These are phyloP conservation scores for Tenualosa thibaudeaui DNA, from an alignment of 2,797 vertebrate species.

Conservation along the genomic window DNA sequence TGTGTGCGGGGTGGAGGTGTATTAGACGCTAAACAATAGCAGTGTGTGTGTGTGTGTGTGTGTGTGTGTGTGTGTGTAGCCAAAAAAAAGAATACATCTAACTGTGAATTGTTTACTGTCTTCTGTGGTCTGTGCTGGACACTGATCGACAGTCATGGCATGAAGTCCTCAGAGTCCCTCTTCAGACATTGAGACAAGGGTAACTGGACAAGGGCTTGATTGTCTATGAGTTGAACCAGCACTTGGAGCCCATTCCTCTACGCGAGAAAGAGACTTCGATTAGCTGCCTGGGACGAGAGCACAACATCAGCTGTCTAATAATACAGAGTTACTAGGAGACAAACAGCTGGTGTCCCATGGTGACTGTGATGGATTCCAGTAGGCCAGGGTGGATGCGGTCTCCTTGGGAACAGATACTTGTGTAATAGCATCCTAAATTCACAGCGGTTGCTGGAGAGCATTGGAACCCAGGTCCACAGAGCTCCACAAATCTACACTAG, in stretches of 20 bases:
- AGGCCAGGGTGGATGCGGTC: neutral
- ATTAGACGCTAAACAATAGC: too few relatives aligned
- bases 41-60: too few relatives aligned
- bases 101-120: too few relatives aligned
- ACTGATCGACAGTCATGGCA: neutral
- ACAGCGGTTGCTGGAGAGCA: neutral
- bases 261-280: neutral
- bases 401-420: neutral
- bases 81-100: too few relatives aligned
- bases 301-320: neutral
- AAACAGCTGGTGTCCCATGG: neutral
- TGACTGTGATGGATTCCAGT: neutral
- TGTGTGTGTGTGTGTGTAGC: too few relatives aligned
- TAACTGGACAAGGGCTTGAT: neutral
- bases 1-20: too few relatives aligned
- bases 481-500: neutral
- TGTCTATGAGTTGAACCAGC: neutral
- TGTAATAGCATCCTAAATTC: constrained; percentile 1
- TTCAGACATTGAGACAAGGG: too few relatives aligned
- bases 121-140: too few relatives aligned
- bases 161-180: neutral
- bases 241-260: neutral
- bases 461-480: neutral
- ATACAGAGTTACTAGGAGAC: neutral
- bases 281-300: neutral